Evolutionary conservation across 2,797 vertebrate genomes (phyloP), one percentile per base, ranked within the genome.

Genomic region (Arremon aurantiirostris): DNA sequence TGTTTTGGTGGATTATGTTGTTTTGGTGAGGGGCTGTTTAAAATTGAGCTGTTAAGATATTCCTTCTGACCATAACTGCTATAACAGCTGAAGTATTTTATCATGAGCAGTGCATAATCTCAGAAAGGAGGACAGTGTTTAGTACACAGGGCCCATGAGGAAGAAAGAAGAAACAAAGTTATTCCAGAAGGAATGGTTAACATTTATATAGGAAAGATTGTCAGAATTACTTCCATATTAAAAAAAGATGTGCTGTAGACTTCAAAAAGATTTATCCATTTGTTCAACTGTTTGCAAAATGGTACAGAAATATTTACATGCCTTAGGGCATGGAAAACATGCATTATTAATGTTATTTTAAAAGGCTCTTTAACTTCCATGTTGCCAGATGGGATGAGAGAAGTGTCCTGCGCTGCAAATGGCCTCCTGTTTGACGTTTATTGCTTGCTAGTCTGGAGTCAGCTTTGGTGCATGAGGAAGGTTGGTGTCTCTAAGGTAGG

Each of bases 311-410:
- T 75, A 55, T 37, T 34, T 47, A 17, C 4, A 3, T 77, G 76
- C 65, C 46, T 52, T 59, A 61, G 42, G 64, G 23, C 35, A 23
- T 65, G 69, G 65, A 76, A 87, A 93, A 28, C 41, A 71, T 63
- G 21, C 39, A 63, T 90, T 85, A 93, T 82, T 81, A 53, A 69
- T 56, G 86, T 18, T 75, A 3, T 76, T 95, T 95, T 94, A 60
- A 92, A 93, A 87, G 13, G 21, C 65, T 84, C 22, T 96, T 91
- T 57, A 60, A 82, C 52, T 93, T 92, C 11, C 8, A 27, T 86
- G 35, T 95, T 96, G 73, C 44, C 86, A 96, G 96, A 63, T 92
- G 57, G 82, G 95, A 64, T 94, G 89, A 94, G 47, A 66, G 60
- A 90, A 79, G 87, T 61, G 50, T 85, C 76, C 61, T 86, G 82